A percentile compares a stretch with the other conserved stretches of the same genome.
phyloP scores from a whole-genome alignment of 2,888 invertebrate genomes.

The Acanthosepion lycidas region DNA sequence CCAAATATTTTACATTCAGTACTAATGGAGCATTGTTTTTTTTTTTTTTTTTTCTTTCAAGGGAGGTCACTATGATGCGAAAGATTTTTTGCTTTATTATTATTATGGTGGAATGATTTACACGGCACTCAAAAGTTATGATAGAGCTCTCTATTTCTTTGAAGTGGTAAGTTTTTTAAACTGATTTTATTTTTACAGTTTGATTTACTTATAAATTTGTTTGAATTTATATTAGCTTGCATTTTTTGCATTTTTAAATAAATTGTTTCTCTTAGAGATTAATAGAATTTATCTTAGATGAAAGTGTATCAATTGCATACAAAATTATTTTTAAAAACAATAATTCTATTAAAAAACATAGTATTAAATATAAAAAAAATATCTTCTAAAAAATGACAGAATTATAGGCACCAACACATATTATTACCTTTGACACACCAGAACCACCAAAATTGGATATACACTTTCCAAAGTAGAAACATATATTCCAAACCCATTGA shows the following conservation, averaged over 20 bases:
- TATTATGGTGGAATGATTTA: slow-evolving; percentile 99
- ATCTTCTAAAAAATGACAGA: too few relatives aligned
- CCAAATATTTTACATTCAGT: background rate
- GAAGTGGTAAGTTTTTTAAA: slow-evolving; percentile 81
- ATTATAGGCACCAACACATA: too few relatives aligned
- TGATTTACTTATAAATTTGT: background rate
- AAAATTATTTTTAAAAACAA: too few relatives aligned
- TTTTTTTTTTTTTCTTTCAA: slow-evolving; percentile 71
- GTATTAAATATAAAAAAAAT: too few relatives aligned
- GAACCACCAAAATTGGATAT: too few relatives aligned
- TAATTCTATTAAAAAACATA: too few relatives aligned
- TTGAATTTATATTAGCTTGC: background rate
- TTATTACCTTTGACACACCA: too few relatives aligned
- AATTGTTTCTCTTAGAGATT: background rate
- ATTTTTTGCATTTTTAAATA: background rate
- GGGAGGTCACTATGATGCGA: slow-evolving; percentile 88
- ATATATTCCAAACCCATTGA: too few relatives aligned
- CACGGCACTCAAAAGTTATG: slow-evolving; percentile 92
- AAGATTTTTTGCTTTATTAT: slow-evolving; percentile 93
- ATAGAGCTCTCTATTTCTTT: slow-evolving; percentile 93
- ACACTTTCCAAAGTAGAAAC: too few relatives aligned
- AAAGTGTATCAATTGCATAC: too few relatives aligned
- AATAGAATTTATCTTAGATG: background rate
- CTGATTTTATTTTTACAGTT: background rate
- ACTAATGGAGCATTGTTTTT: background rate